Evolutionary conservation across 2,113 vertebrate species (phyloP).

Genomic region (Menidia beryllina): DNA sequence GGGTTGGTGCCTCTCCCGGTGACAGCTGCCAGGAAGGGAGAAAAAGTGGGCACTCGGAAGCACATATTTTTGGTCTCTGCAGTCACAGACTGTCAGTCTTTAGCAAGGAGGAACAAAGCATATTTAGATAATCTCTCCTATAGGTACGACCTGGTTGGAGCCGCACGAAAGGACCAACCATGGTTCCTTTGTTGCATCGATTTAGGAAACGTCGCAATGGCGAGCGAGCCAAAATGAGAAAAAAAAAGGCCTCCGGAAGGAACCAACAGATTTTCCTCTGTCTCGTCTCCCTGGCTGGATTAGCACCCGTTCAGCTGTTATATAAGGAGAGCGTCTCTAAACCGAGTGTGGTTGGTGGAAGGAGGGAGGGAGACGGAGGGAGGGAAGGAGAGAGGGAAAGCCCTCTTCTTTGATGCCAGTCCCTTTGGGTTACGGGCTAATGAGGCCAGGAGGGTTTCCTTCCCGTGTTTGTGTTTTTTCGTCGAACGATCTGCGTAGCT

Average conservation of each 20-base stretch:
- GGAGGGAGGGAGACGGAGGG: slow-evolving; percentile 65
- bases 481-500: too few relatives aligned
- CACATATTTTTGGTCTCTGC: slow-evolving; percentile 19
- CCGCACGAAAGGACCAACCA: too few relatives aligned
- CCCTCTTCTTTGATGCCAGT: slow-evolving; percentile 72
- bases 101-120: background rate
- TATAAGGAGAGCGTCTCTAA: slow-evolving; percentile 73
- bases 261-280: slow-evolving; percentile 77
- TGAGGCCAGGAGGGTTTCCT: slow-evolving; percentile 72
- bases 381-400: slow-evolving; percentile 64
- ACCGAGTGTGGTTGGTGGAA: slow-evolving; percentile 57
- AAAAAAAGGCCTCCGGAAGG: slow-evolving; percentile 58
- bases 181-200: slow-evolving; percentile 50
- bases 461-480: too few relatives aligned
- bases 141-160: slow-evolving; percentile 60
- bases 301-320: slow-evolving; percentile 70
- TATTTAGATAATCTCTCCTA: slow-evolving; percentile 16
- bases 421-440: slow-evolving; percentile 20
- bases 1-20: slow-evolving; percentile 56
- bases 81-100: slow-evolving; percentile 16
- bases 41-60: slow-evolving; percentile 31
- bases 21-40: slow-evolving; percentile 66
- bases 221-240: background rate
- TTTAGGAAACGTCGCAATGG: slow-evolving; percentile 48
- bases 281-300: slow-evolving; percentile 70